phyloP scores from a whole-genome alignment of 2,113 vertebrate species.

The Erpornis zantholeuca region DNA sequence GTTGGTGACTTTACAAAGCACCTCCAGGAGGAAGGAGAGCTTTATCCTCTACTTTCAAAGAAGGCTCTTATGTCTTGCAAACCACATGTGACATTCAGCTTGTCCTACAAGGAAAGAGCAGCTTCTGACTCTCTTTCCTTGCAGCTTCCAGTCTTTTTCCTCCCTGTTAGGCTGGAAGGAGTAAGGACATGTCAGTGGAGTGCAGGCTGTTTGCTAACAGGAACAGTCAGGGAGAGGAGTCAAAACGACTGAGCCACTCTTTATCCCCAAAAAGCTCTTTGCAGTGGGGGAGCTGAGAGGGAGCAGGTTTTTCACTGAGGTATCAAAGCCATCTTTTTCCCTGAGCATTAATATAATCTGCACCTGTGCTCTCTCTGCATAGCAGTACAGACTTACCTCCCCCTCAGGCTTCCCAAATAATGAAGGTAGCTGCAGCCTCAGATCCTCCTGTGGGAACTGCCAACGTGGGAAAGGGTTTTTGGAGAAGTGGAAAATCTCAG shows the following conservation, averaged over 20 bases:
- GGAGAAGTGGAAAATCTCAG: constrained; percentile 9
- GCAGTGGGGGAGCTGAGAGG: neutral
- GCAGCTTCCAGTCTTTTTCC: neutral
- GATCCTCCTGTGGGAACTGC: neutral
- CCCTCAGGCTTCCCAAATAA: neutral
- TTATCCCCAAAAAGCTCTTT: neutral
- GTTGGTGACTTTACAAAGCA: neutral
- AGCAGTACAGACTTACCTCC: rapidly evolving
- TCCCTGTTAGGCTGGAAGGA: neutral
- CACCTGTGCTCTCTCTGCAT: neutral
- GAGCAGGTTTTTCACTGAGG: neutral
- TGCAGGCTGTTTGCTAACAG: neutral
- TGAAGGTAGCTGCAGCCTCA: neutral
- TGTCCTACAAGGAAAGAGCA: neutral
- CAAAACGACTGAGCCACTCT: neutral
- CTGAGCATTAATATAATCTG: neutral
- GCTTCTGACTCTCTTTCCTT: neutral
- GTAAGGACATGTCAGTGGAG: rapidly evolving
- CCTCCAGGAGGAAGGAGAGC: neutral
- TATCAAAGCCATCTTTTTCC: neutral
- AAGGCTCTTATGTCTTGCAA: neutral
- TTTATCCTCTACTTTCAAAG: neutral
- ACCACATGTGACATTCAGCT: neutral
- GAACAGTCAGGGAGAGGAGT: neutral
- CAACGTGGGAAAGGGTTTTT: neutral